These are phyloP conservation scores for Mionectes olivaceus DNA, from an alignment of 2,797 vertebrate genomes.

Conservation along the genomic window DNA sequence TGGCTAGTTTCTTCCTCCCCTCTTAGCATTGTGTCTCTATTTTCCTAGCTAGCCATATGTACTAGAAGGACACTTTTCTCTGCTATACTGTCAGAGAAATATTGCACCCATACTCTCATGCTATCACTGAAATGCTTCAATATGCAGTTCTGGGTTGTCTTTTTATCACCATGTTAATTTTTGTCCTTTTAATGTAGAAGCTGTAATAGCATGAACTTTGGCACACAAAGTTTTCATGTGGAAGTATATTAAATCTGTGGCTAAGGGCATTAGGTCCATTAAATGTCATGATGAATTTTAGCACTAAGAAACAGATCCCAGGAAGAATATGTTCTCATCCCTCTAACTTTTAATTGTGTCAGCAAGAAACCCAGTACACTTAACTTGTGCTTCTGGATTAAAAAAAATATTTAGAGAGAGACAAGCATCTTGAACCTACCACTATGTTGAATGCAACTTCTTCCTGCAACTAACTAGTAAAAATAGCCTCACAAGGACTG, in stretches of 20 bases:
- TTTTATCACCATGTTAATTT: neutral
- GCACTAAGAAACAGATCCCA: neutral
- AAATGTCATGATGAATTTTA: neutral
- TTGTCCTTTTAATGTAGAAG: neutral
- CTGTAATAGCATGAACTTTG: neutral
- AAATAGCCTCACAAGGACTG: neutral
- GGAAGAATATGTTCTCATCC: neutral
- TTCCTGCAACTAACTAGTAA: neutral
- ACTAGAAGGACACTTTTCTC: neutral
- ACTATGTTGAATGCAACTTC: neutral
- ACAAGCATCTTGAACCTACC: neutral
- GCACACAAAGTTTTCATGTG: accelerated
- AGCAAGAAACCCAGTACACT: neutral
- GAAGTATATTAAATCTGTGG: neutral
- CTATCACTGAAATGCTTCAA: neutral
- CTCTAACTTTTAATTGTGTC: neutral
- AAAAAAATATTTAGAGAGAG: neutral
- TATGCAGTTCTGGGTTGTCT: neutral
- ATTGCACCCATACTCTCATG: neutral
- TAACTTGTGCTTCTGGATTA: neutral
- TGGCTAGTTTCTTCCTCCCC: neutral
- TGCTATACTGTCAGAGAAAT: neutral
- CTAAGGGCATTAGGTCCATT: neutral
- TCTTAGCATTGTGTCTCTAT: neutral
- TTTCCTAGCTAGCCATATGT: neutral